phyloP scores from a whole-genome alignment of 1,140 invertebrate genomes.

The Polypedilum pembai region DNA sequence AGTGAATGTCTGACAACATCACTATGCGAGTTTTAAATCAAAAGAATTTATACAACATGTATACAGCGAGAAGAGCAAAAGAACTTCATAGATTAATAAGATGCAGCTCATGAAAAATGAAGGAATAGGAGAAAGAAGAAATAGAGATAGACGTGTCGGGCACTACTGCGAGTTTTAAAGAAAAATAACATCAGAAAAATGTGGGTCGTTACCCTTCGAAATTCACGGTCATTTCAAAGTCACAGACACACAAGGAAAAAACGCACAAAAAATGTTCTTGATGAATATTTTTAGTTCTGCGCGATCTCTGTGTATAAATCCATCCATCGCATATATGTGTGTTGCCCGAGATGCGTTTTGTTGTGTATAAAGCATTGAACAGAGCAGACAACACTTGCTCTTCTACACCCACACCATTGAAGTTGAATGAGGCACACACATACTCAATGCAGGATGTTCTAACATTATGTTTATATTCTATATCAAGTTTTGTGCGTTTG shows the following conservation, averaged over 20 bases:
- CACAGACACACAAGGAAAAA: conserved; percentile 21
- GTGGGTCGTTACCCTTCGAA: conserved; percentile 17
- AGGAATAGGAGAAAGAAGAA: background rate
- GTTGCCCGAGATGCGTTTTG: background rate
- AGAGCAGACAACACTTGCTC: background rate
- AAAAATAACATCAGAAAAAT: background rate
- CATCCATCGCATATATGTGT: background rate
- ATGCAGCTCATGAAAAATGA: background rate
- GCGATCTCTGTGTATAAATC: background rate
- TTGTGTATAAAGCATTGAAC: background rate
- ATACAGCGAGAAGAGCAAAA: too few species aligned
- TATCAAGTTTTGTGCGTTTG: background rate
- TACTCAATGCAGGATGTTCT: background rate
- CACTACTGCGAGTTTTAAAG: background rate
- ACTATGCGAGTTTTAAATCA: background rate
- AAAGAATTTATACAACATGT: too few species aligned
- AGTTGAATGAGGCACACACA: background rate
- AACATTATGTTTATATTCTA: conserved; percentile 1
- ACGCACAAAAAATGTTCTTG: conserved; percentile 22
- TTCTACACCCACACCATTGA: conserved; percentile 6
- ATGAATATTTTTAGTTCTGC: conserved; percentile 25
- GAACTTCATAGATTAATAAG: background rate
- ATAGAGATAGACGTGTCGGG: conserved; percentile 19
- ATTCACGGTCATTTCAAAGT: conserved; percentile 28
- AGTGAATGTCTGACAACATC: background rate